Conservation (phyloP, 1,140 invertebrate genomes). For the Drosophila subobscura region DNA sequence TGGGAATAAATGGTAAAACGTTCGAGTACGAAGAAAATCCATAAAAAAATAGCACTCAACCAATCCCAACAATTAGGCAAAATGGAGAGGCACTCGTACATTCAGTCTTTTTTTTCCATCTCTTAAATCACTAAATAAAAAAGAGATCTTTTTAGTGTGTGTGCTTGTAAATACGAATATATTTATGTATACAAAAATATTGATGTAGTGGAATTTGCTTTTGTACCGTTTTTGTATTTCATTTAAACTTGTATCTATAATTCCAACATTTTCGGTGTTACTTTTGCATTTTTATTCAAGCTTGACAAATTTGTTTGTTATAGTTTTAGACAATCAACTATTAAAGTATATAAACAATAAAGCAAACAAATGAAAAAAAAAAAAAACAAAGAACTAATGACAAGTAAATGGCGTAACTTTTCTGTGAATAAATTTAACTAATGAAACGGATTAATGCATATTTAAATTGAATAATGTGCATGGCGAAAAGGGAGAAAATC, state of each 20-base stretch:
- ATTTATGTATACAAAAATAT: background rate
- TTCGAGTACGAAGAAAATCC: conserved; percentile 10
- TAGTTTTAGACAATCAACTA: conserved; percentile 80
- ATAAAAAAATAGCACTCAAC: conserved; percentile 3
- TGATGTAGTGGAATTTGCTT: conserved; percentile 11
- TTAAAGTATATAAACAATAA: conserved; percentile 49
- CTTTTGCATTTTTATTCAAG: conserved; percentile 34
- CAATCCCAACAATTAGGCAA: background rate
- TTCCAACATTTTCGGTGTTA: conserved; percentile 12
- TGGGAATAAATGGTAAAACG: conserved; percentile 1
- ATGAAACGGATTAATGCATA: conserved; percentile 49
- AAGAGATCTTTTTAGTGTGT: conserved; percentile 25
- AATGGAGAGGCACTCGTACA: background rate
- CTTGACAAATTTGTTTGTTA: conserved; percentile 71
- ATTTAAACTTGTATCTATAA: no score
- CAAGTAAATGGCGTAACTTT: conserved; percentile 81
- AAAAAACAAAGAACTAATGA: conserved; percentile 63
- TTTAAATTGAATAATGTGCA: conserved; percentile 57
- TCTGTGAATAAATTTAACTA: conserved; percentile 76
- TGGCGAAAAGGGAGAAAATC: conserved; percentile 28
- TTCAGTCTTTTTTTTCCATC: no score
- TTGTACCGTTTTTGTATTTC: no score
- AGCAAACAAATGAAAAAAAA: conserved; percentile 37
- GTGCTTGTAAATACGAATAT: conserved; percentile 40
- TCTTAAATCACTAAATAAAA: background rate